Base-by-base conservation (phyloP, 2,888 invertebrate species). In the Tenthredo livida region DNA sequence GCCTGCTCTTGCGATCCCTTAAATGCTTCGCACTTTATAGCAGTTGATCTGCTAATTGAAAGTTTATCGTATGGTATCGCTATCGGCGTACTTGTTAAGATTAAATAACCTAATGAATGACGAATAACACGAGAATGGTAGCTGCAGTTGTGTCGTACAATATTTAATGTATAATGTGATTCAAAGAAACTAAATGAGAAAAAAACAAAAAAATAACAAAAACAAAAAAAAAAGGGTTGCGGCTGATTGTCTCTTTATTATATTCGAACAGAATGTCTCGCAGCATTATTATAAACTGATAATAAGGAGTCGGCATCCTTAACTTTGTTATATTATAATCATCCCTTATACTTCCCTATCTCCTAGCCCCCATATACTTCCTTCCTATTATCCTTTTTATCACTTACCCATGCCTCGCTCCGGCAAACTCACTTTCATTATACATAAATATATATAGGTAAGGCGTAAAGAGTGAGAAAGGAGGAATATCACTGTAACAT, bases 1-100 rank as follows among this genome's bases (percentile, higher is more conserved):
- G 86, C 88, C 87, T 87, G 85, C 85, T 87, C 86, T 83, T 67
- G 86, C 86, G 85, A 87, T 88, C 84, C 87, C 87, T 87, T 47
- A 47, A 61, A 50, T 88, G 88, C 87, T 88, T 87, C 86, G 86
- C 87, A 87, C 84, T 87, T 88, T 88, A 87, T 88, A 84, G 65
- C 73, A 73, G 77, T 85, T 84, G 86, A 82, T 70, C 88, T 89
- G 88, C 88, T 89, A 86, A 89, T 86, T 85, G 87, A 85, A 86
- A 87, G 87, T 84, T 83, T 83, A 83, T 83, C 82, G 67, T 80
- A 37, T 25, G 77, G 29, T 77, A 37, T 54, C 40, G 58, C 89
- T 86, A 83, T 84, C 80, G 87, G 67, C 67, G 29, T 33, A 67
- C 29, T 67, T 67, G 86, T 88, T 87, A 67, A 86, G 84, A 86